Conservation (phyloP, 2,113 vertebrate species). For the Climacteris rufus region DNA sequence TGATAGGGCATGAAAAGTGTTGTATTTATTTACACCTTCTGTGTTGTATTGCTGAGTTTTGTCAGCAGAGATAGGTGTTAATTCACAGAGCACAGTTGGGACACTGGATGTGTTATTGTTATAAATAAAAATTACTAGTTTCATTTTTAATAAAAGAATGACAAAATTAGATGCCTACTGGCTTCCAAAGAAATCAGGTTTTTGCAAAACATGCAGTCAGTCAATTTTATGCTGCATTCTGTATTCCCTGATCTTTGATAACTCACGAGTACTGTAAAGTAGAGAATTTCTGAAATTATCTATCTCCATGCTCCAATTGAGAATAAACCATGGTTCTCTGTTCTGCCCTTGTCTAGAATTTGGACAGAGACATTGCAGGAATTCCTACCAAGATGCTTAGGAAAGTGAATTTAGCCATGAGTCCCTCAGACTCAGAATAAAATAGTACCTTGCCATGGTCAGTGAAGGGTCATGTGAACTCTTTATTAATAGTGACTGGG, state of each 20-base stretch:
- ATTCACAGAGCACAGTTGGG: not conserved
- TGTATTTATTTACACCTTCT: slow-evolving; percentile 16
- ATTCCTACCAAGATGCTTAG: not conserved
- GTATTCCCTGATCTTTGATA: not conserved
- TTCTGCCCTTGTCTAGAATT: not conserved
- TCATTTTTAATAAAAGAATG: not conserved
- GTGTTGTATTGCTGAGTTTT: not conserved
- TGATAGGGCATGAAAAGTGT: not conserved
- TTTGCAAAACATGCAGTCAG: not conserved
- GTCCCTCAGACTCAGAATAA: not conserved
- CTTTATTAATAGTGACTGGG: not conserved
- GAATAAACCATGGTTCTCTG: not conserved
- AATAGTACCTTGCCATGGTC: not conserved
- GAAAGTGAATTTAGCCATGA: not conserved
- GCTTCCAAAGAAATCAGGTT: not conserved
- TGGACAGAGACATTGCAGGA: not conserved
- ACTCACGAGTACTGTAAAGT: not conserved
- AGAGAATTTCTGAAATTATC: not conserved
- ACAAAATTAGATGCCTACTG: not conserved
- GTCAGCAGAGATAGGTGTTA: not conserved
- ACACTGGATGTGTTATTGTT: not conserved
- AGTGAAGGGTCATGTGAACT: not conserved
- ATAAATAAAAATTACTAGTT: not conserved
- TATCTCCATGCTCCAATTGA: not conserved
- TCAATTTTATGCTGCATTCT: not conserved